Percentiles rank a stretch among this genome's conserved stretches.
These are phyloP conservation scores for Drosophila navojoa DNA, from an alignment of 1,140 invertebrate species.

Conservation along the genomic window DNA sequence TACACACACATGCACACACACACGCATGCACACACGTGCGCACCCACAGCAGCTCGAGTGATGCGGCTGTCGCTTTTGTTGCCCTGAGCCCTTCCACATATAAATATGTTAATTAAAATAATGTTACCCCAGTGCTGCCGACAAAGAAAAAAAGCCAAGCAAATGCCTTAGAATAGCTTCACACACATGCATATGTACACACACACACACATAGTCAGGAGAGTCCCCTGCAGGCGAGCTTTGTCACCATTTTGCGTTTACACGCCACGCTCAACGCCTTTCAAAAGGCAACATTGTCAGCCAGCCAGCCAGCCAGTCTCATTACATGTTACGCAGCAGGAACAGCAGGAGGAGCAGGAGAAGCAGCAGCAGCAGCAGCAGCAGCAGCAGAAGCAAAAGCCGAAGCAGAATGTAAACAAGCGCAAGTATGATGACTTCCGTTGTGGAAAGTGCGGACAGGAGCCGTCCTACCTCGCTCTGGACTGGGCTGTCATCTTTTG, in stretches of 20 bases:
- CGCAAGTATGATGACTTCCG: constrained; percentile 71
- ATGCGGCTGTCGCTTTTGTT: constrained; percentile 56
- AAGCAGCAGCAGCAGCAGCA: constrained; percentile 21
- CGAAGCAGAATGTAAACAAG: constrained; percentile 57
- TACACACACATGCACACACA: constrained; percentile 44
- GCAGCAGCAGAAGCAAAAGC: constrained; percentile 10
- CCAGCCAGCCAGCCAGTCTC: constrained; percentile 23
- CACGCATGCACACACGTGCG: constrained; percentile 23
- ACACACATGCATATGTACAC: constrained; percentile 2
- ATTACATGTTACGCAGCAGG: constrained; percentile 66
- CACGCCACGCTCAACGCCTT: constrained; percentile 77
- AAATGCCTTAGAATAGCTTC: constrained; percentile 76
- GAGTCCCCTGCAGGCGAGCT: constrained; percentile 67
- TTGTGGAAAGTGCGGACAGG: constrained; percentile 77
- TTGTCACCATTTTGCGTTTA: constrained; percentile 79
- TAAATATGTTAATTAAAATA: constrained; percentile 83
- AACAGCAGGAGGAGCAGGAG: constrained; percentile 14
- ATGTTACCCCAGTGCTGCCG: constrained; percentile 66
- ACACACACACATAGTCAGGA: constrained; percentile 15
- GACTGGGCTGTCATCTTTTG: constrained; percentile 50
- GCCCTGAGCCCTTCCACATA: constrained; percentile 40
- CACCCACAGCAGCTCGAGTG: constrained; percentile 7
- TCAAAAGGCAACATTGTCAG: constrained; percentile 54
- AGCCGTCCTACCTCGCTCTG: not conserved
- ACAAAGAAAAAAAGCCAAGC: constrained; percentile 66